phyloP scores from a whole-genome alignment of 1,140 invertebrate species.

The Magallana gigas region DNA sequence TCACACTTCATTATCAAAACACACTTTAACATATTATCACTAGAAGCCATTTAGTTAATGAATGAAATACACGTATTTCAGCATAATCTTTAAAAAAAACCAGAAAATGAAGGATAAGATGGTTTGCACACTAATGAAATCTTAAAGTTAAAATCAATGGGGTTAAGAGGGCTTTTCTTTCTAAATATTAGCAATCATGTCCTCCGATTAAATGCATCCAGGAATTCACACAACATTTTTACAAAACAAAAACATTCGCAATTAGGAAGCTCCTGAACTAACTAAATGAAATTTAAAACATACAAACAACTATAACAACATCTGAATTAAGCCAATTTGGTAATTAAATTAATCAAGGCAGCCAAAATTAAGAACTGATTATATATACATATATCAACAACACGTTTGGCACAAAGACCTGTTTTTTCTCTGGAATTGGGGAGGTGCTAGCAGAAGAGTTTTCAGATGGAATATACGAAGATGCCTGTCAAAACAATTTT shows the following conservation, averaged over 20 bases:
- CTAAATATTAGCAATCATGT: no score
- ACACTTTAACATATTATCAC: no score
- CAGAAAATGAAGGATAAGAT: no score
- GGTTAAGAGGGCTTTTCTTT: no score
- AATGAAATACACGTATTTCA: no score
- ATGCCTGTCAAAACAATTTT: constrained; percentile 39
- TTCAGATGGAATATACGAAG: constrained; percentile 43
- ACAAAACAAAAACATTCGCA: not conserved
- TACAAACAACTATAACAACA: not conserved
- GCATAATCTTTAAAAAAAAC: no score
- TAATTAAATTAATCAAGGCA: not conserved
- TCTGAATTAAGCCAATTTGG: not conserved
- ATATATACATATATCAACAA: not conserved
- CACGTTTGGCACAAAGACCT: constrained; percentile 16
- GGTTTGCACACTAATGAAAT: no score
- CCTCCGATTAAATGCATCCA: no score
- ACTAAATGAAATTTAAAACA: no score
- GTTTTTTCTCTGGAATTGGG: constrained; percentile 34
- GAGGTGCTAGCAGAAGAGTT: not conserved
- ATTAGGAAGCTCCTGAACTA: constrained; percentile 28
- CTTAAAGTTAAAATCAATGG: no score
- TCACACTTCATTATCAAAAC: no score
- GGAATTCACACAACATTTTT: not conserved
- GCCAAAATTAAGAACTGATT: not conserved
- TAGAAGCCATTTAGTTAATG: no score